Evolutionary conservation across 2,113 vertebrate genomes (phyloP).

Genomic region (Brienomyrus brachyistius): DNA sequence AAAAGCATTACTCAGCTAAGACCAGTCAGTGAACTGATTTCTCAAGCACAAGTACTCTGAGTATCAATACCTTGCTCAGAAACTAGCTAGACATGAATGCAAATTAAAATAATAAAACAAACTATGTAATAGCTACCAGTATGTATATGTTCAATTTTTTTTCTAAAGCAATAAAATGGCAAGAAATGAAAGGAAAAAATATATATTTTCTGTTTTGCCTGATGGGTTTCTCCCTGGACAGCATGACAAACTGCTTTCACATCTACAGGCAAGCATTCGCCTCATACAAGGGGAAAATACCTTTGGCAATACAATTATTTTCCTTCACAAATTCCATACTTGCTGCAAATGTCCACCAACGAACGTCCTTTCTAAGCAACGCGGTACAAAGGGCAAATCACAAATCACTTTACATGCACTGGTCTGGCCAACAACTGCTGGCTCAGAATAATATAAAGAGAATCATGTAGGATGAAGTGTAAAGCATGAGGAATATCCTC

Average conservation of each 20-base stretch:
- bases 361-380: not conserved
- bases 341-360: not conserved
- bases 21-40: not conserved
- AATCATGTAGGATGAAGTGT: not conserved
- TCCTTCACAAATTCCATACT: not conserved
- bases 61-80: not conserved
- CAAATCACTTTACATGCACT: not conserved
- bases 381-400: not conserved
- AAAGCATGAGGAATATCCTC: not conserved
- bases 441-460: not conserved
- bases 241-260: not conserved
- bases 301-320: not conserved
- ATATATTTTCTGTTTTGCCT: not conserved
- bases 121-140: not conserved
- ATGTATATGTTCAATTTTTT: slow-evolving; percentile 1
- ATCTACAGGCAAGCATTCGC: not conserved
- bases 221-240: not conserved
- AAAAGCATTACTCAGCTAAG: not conserved
- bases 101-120: not conserved
- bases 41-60: not conserved
- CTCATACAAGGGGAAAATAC: not conserved
- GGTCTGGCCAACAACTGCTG: not conserved
- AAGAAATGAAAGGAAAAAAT: not conserved
- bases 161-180: slow-evolving; percentile 17
- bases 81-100: not conserved